Percentiles rank a stretch among this genome's conserved stretches.
These are phyloP conservation scores for Drosophila anomelani DNA, from an alignment of 2,888 invertebrate species.

Conservation along the genomic window DNA sequence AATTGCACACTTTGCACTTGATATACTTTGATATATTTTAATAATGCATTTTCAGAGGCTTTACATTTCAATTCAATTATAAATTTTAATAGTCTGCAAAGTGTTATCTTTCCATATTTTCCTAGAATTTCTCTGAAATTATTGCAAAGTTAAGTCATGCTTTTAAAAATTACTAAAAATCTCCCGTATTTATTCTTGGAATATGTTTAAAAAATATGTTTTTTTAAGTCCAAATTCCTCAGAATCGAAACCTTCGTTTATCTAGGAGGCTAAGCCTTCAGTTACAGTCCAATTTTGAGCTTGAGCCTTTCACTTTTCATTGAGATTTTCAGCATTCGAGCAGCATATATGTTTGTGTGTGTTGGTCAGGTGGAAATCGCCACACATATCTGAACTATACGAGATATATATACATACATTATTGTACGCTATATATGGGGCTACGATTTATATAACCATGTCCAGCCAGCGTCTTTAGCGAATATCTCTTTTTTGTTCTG, in stretches of 20 bases:
- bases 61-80: too few relatives aligned
- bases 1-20: background rate
- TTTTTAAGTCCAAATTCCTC: background rate
- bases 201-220: background rate
- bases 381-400: background rate
- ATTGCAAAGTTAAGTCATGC: background rate
- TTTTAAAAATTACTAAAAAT: background rate
- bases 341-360: conserved; percentile 1
- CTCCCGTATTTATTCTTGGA: background rate
- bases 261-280: conserved; percentile 1
- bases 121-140: background rate
- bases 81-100: background rate
- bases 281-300: background rate
- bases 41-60: too few relatives aligned
- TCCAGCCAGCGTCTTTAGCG: conserved; percentile 2
- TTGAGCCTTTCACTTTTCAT: conserved; percentile 1
- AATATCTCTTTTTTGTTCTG: conserved; percentile 6
- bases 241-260: background rate
- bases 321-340: conserved; percentile 1
- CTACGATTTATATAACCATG: background rate
- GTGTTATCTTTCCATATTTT: background rate
- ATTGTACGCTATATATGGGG: conserved; percentile 1
- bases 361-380: conserved; percentile 7
- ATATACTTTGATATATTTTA: background rate
- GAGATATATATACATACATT: conserved; percentile 4